A percentile compares a stretch with the other conserved stretches of the same genome.
These are phyloP conservation scores for Channa maculata DNA, from an alignment of 2,113 vertebrate genomes.

Conservation along the genomic window DNA sequence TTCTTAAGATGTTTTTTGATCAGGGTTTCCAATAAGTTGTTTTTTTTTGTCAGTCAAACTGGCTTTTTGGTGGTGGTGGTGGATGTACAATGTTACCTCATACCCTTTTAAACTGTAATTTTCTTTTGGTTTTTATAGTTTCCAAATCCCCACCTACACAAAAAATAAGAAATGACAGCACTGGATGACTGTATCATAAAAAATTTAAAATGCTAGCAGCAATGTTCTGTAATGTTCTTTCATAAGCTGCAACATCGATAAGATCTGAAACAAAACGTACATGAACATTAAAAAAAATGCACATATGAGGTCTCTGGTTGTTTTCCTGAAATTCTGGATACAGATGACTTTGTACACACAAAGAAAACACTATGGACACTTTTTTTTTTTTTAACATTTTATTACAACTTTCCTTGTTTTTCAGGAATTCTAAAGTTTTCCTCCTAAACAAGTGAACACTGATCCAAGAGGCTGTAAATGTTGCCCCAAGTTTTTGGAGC, in stretches of 20 bases:
- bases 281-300: conserved; percentile 1
- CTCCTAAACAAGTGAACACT: conserved; percentile 59
- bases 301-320: background rate
- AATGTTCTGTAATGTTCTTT: conserved; percentile 32
- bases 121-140: background rate
- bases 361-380: background rate
- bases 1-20: background rate
- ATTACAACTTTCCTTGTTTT: conserved; percentile 67
- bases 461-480: conserved; percentile 48
- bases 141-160: conserved; percentile 13
- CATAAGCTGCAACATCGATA: conserved; percentile 36
- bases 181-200: conserved; percentile 7
- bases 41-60: background rate
- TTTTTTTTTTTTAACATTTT: conserved; percentile 48
- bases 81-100: background rate
- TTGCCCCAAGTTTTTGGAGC: conserved; percentile 30
- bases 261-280: too few species aligned
- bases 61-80: conserved; percentile 3
- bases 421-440: conserved; percentile 54
- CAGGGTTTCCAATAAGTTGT: background rate
- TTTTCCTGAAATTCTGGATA: conserved; percentile 5
- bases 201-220: conserved; percentile 41
- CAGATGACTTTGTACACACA: background rate
- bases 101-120: too few species aligned
- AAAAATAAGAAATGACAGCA: background rate